Evolutionary conservation across 2,113 vertebrate species (phyloP), one percentile per base, ranked within the genome.

Genomic region (Takifugu flavidus): DNA sequence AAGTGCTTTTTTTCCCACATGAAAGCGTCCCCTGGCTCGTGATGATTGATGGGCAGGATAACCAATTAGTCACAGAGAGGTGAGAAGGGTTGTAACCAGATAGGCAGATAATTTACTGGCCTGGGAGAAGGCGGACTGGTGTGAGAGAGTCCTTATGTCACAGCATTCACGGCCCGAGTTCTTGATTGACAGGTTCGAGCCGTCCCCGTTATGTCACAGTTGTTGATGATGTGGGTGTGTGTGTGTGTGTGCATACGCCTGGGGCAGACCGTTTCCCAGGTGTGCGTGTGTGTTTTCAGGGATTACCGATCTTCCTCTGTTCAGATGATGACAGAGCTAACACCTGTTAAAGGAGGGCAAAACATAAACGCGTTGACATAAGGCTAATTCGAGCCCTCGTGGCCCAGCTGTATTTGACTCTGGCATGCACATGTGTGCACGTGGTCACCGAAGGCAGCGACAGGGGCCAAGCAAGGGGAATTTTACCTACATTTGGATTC

Each of bases 11-110:
- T 25, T 34, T 25, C 72, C 58, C n/a, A 28, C 10, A 75, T 72
- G 60, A 57, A 71, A 67, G 52, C 76, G 31, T 68, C 66, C 20
- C 26, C 26, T 11, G 67, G 47, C 62, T 10, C 31, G 5, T 13
- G 60, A 3, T 79, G 82, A 87, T 82, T 86, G 81, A 86, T 81
- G 68, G 68, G 71, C 71, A 65, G 58, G 66, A 59, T 65, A 77
- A 83, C 53, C 78, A 80, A 82, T 89, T 86, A 77, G 81, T 75
- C 53, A 70, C 56, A 62, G 80, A 77, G 80, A 83, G 75, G 85
- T 83, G 85, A 83, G 80, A 85, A 67, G 77, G 74, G 53, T 62
- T 83, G 88, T 84, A 88, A 86, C 79, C 78, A 68, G 83, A 88
- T 70, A 79, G 74, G 80, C 67, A 83, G 73, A 83, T 84, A 78